Percentiles rank a stretch among this genome's conserved stretches.
Evolutionary conservation across 2,113 vertebrate genomes (phyloP).

Genomic region (Ibidorhyncha struthersii): DNA sequence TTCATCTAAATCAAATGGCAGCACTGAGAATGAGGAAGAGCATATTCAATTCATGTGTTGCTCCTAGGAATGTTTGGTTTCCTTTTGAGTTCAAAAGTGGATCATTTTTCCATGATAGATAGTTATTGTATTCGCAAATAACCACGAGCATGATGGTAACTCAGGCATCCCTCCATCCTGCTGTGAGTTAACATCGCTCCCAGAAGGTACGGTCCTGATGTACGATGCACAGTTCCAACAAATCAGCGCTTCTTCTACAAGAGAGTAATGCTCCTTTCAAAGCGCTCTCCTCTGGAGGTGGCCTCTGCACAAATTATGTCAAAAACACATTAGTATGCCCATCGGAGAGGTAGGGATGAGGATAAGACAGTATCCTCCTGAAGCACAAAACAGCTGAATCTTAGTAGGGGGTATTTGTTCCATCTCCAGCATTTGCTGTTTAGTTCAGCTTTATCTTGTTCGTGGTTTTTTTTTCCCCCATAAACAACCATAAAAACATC

Average conservation of each 20-base stretch:
- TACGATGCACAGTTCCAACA: neutral
- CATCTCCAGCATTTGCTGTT: neutral
- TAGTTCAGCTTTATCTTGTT: neutral
- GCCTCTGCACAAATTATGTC: neutral
- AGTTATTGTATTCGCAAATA: neutral
- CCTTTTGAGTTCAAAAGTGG: neutral
- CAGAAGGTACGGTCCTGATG: neutral
- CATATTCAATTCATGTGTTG: neutral
- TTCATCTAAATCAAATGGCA: neutral
- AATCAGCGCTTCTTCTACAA: neutral
- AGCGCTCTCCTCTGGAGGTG: neutral
- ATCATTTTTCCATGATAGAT: neutral
- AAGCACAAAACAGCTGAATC: neutral
- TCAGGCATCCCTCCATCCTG: neutral
- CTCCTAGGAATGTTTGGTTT: neutral
- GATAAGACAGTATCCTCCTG: neutral
- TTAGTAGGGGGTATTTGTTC: neutral
- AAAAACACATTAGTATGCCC: neutral
- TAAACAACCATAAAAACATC: neutral
- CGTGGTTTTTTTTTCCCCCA: too few species aligned
- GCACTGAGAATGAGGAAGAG: neutral
- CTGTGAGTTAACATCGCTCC: neutral
- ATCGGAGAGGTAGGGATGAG: neutral
- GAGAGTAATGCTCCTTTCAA: neutral
- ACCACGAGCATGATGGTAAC: neutral